These are phyloP conservation scores for Peribatodes rhomboidaria DNA, from an alignment of 2,888 invertebrate species.

Conservation along the genomic window DNA sequence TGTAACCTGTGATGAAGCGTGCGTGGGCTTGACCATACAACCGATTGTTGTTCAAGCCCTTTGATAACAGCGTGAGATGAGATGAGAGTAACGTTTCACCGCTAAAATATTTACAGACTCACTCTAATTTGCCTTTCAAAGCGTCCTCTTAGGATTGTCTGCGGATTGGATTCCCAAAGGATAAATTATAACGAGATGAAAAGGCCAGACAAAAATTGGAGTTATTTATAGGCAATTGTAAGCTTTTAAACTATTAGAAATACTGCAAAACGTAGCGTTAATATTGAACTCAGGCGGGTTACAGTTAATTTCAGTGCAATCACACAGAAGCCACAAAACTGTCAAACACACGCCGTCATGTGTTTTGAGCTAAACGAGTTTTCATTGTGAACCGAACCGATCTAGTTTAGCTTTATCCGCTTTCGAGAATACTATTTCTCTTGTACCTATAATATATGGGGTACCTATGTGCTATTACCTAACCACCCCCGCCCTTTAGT, in stretches of 20 bases:
- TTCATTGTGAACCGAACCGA: slow-evolving; percentile 50
- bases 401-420: slow-evolving; percentile 40
- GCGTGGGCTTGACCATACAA: slow-evolving; percentile 65
- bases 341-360: slow-evolving; percentile 51
- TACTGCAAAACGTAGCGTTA: background rate
- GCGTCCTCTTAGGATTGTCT: slow-evolving; percentile 30
- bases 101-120: slow-evolving; percentile 48
- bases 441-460: background rate
- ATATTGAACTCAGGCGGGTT: slow-evolving; percentile 19
- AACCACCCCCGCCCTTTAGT: slow-evolving; percentile 19
- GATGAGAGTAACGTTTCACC: slow-evolving; percentile 46
- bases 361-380: slow-evolving; percentile 55
- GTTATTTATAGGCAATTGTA: background rate
- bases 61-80: slow-evolving; percentile 56
- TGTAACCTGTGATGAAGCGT: slow-evolving; percentile 50
- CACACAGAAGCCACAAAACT: slow-evolving; percentile 45
- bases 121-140: slow-evolving; percentile 42
- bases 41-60: slow-evolving; percentile 51
- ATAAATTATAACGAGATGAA: slow-evolving; percentile 12
- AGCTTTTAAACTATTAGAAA: background rate
- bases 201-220: background rate
- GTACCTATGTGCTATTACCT: slow-evolving; percentile 8
- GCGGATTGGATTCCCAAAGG: slow-evolving; percentile 20
- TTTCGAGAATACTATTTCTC: slow-evolving; percentile 12
- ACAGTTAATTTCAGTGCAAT: slow-evolving; percentile 41